These are phyloP conservation scores for Azemiops feae DNA, from an alignment of 2,113 vertebrate genomes.

Conservation along the genomic window DNA sequence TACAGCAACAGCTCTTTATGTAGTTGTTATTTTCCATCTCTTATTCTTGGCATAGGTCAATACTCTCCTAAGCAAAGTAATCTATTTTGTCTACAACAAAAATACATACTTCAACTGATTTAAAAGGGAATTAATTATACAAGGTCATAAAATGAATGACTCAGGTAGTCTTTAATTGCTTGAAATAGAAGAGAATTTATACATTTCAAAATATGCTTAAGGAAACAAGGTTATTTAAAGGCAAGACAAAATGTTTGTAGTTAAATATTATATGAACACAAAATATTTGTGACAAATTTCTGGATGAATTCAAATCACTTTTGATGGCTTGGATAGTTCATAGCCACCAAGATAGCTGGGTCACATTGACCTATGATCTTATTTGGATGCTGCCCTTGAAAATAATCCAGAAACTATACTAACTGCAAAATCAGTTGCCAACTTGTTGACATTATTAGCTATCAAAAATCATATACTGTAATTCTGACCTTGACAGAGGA, in stretches of 20 bases:
- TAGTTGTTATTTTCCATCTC: background rate
- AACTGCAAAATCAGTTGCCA: background rate
- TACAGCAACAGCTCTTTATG: background rate
- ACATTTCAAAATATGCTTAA: background rate
- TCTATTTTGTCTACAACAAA: conserved; percentile 1
- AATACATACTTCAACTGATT: conserved; percentile 24
- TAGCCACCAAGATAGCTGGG: background rate
- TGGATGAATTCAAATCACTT: background rate
- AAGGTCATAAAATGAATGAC: conserved; percentile 10
- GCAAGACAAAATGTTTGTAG: background rate
- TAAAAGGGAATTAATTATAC: conserved; percentile 46
- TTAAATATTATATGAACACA: background rate
- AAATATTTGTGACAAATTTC: background rate
- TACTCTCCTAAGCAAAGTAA: conserved; percentile 26
- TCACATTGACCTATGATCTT: background rate
- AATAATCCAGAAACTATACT: background rate
- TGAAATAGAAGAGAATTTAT: background rate
- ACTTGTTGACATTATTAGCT: background rate
- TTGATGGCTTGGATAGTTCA: background rate
- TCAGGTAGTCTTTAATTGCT: background rate
- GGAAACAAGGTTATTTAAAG: background rate
- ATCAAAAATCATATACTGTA: background rate
- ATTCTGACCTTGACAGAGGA: background rate
- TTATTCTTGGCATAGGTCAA: background rate
- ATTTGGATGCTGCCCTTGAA: background rate